Evolutionary conservation across 1,140 invertebrate genomes (phyloP).

Genomic region (Amphibalanus amphitrite): DNA sequence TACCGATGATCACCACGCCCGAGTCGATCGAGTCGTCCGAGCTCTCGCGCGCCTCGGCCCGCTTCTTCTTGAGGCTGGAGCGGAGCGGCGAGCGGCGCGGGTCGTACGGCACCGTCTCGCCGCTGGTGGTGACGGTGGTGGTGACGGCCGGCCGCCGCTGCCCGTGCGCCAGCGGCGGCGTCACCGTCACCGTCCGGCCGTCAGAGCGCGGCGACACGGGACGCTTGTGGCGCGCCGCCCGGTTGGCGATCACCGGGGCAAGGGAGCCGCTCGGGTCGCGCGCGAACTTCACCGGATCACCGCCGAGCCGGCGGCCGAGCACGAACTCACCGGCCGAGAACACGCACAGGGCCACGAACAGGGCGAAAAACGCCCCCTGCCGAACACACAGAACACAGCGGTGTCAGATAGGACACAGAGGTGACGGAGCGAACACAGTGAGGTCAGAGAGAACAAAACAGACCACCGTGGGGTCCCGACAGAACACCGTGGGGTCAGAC

Average conservation of each 20-base stretch:
- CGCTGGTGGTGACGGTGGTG: not conserved
- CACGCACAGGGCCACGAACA: not conserved
- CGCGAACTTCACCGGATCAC: not conserved
- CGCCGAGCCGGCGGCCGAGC: not conserved
- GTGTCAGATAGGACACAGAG: not conserved
- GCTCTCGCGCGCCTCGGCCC: constrained; percentile 81
- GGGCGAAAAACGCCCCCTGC: not conserved
- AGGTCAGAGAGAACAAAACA: not conserved
- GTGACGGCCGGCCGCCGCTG: not conserved
- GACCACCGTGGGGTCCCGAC: not conserved
- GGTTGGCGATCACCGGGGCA: constrained; percentile 1
- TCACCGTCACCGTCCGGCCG: not conserved
- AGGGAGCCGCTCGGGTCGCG: constrained; percentile 2
- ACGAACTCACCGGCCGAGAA: not conserved
- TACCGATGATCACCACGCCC: constrained; percentile 68
- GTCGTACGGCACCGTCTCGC: constrained; percentile 28
- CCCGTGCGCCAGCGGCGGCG: not conserved
- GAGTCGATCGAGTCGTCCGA: constrained; percentile 98
- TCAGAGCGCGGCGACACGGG: not conserved
- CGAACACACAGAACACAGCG: not conserved
- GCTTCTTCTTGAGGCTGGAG: constrained; percentile 61
- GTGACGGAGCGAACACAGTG: not conserved
- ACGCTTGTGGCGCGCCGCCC: not conserved
- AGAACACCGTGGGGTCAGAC: not conserved
- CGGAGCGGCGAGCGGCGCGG: constrained; percentile 44